A percentile compares a stretch with the other conserved stretches of the same genome.
Evolutionary conservation across 2,113 vertebrate genomes (phyloP).

Genomic region (Lichenostomus cassidix): DNA sequence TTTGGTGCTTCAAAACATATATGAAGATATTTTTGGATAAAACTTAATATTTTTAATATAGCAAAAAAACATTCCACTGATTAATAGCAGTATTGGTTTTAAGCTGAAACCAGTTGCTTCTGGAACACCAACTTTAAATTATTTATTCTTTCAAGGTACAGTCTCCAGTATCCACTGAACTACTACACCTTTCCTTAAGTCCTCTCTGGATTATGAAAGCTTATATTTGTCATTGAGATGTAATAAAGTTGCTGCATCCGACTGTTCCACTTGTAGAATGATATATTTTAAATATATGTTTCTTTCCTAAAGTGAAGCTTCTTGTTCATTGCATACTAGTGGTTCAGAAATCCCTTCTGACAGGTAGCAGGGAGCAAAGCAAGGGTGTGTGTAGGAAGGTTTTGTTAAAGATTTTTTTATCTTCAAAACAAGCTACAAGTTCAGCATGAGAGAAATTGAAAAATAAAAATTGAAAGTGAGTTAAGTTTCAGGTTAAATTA

Average conservation of each 20-base stretch:
- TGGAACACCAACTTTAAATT: neutral
- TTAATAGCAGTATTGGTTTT: neutral
- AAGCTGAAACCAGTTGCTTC: neutral
- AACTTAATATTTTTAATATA: neutral
- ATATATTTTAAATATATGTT: neutral
- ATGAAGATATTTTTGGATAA: neutral
- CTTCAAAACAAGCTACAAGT: neutral
- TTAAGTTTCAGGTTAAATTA: neutral
- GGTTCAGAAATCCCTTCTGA: neutral
- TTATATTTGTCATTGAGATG: neutral
- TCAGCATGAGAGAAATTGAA: neutral
- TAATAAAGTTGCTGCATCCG: neutral
- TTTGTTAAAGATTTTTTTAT: neutral
- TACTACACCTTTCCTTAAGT: neutral
- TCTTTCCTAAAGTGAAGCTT: neutral
- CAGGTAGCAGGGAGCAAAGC: neutral
- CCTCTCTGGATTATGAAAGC: neutral
- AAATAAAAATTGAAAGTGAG: neutral
- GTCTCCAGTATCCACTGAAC: neutral
- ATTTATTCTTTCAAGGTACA: neutral
- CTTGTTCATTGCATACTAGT: neutral
- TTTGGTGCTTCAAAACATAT: neutral
- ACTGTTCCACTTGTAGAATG: neutral
- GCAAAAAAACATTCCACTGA: neutral
- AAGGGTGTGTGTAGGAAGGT: neutral